Conservation (phyloP, 2,888 invertebrate species). For the Electrophaes corylata region DNA sequence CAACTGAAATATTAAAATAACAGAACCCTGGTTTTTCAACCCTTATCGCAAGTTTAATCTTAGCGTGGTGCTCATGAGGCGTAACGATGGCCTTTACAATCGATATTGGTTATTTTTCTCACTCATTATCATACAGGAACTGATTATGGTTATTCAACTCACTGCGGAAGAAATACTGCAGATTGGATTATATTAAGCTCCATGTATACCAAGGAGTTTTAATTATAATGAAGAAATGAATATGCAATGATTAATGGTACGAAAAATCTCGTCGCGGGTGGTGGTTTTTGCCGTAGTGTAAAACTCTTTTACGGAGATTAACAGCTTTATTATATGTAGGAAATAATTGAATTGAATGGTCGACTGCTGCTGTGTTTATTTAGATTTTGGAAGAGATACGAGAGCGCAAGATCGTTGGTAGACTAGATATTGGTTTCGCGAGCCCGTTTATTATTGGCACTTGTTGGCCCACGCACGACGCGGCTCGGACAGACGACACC, state of each 20-base stretch:
- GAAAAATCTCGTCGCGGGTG: slow-evolving; percentile 30
- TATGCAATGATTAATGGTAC: slow-evolving; percentile 40
- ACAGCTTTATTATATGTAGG: neutral
- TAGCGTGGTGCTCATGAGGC: slow-evolving; percentile 62
- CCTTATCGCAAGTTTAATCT: slow-evolving; percentile 26
- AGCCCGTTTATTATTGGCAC: slow-evolving; percentile 51
- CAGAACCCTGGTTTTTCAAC: slow-evolving; percentile 4
- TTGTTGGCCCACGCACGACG: slow-evolving; percentile 42
- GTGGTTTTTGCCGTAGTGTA: slow-evolving; percentile 14
- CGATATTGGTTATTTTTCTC: slow-evolving; percentile 49
- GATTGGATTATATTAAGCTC: slow-evolving; percentile 47
- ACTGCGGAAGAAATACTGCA: slow-evolving; percentile 38
- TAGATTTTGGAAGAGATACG: neutral
- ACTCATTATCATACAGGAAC: slow-evolving; percentile 56
- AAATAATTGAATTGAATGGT: slow-evolving; percentile 1
- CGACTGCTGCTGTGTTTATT: neutral
- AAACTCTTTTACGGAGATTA: neutral
- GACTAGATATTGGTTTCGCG: slow-evolving; percentile 29
- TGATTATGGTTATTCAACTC: slow-evolving; percentile 41
- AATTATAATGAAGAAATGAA: slow-evolving; percentile 37
- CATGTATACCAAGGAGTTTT: slow-evolving; percentile 32
- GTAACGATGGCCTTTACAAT: slow-evolving; percentile 57
- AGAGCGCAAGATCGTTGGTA: neutral
- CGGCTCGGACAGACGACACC: slow-evolving; percentile 54
- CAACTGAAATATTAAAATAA: slow-evolving; percentile 29